These are phyloP conservation scores for Hesperophylax magnus DNA, from an alignment of 1,140 invertebrate species.

Conservation along the genomic window DNA sequence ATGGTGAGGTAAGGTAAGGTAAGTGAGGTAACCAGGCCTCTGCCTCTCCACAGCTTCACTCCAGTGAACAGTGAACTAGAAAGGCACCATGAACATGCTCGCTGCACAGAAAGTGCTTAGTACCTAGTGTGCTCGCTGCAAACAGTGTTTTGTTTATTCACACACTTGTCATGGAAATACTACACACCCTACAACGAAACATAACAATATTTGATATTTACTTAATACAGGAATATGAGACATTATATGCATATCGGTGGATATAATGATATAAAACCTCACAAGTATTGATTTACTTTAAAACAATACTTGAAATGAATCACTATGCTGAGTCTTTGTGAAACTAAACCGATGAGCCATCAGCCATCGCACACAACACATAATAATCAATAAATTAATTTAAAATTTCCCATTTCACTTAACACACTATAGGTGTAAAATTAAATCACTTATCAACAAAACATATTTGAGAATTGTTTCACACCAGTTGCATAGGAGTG, in stretches of 20 bases:
- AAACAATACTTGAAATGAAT: conserved; percentile 31
- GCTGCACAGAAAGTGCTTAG: neutral
- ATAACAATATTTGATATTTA: conserved; percentile 25
- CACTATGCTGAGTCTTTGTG: conserved; percentile 5
- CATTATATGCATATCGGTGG: conserved; percentile 24
- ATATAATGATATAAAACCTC: conserved; percentile 32
- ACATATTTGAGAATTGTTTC: conserved; percentile 30
- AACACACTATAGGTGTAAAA: conserved; percentile 37
- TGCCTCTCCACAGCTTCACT: too few relatives aligned
- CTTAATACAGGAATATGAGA: conserved; percentile 14
- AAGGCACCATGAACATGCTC: conserved; percentile 31
- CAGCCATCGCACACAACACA: conserved; percentile 18
- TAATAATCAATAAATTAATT: conserved; percentile 36
- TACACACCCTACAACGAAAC: conserved; percentile 15
- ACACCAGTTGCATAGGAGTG: conserved; percentile 28
- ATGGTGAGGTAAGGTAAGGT: too few relatives aligned
- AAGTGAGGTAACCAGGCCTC: too few relatives aligned
- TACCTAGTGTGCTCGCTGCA: neutral
- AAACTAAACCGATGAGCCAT: conserved; percentile 10
- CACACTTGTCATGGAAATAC: conserved; percentile 15
- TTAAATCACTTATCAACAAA: conserved; percentile 37
- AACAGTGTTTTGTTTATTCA: neutral
- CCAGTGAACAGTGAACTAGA: neutral
- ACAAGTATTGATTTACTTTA: conserved; percentile 23
- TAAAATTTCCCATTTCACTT: conserved; percentile 8